Conservation (phyloP, 2,888 invertebrate species). For the Platynereis dumerilii region DNA sequence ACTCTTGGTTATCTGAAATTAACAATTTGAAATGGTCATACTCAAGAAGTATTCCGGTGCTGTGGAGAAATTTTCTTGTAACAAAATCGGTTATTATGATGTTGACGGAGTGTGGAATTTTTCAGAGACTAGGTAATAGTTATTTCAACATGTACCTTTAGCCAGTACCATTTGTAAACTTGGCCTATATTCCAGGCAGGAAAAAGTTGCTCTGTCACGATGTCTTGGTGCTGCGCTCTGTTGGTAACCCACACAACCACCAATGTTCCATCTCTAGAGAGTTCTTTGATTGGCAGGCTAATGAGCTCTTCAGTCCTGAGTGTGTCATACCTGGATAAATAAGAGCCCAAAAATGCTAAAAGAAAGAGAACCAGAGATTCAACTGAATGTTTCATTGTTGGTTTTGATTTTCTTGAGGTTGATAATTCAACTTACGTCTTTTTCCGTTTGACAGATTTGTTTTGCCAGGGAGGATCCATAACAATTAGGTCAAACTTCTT, state of each 20-base stretch:
- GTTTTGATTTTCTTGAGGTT: neutral
- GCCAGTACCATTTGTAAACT: constrained; percentile 83
- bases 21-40: no score
- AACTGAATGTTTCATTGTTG: neutral
- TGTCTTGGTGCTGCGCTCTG: constrained; percentile 71
- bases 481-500: constrained; percentile 78
- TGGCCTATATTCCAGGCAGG: constrained; percentile 78
- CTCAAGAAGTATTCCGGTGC: no score
- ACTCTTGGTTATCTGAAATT: constrained; percentile 68
- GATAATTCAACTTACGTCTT: constrained; percentile 54
- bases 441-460: constrained; percentile 85
- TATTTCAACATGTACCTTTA: constrained; percentile 77
- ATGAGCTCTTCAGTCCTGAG: constrained; percentile 78
- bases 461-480: constrained; percentile 96
- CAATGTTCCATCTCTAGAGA: constrained; percentile 71
- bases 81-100: no score
- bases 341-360: neutral
- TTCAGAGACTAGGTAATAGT: no score
- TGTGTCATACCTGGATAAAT: constrained; percentile 75
- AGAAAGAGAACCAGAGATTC: neutral
- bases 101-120: no score
- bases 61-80: no score
- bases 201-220: constrained; percentile 74
- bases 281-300: constrained; percentile 69
- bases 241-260: constrained; percentile 94